phyloP scores from a whole-genome alignment of 2,113 vertebrate genomes.

The Poecile atricapillus region DNA sequence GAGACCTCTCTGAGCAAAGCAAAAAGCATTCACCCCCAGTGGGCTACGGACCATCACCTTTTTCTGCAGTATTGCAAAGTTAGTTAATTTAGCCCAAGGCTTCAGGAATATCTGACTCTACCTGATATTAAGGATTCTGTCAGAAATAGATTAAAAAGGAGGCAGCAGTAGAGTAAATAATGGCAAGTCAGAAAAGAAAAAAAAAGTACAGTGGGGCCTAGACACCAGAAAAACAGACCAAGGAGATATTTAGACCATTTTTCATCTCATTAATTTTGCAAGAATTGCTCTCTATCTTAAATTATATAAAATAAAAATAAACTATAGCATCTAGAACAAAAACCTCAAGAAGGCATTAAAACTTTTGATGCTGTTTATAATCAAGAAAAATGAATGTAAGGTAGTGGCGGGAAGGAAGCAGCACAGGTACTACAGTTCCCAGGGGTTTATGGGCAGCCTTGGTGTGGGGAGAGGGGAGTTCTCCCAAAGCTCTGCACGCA shows the following conservation, averaged over 20 bases:
- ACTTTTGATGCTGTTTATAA: background rate
- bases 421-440: rapidly evolving
- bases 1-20: background rate
- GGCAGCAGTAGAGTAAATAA: background rate
- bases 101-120: background rate
- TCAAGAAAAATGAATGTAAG: background rate
- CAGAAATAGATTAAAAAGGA: background rate
- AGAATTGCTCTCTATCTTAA: background rate
- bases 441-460: background rate
- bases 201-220: background rate
- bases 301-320: background rate
- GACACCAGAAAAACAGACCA: background rate
- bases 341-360: background rate
- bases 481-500: background rate
- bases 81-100: background rate
- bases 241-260: background rate
- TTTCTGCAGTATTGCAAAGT: background rate
- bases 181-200: background rate
- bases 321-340: background rate
- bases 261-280: background rate
- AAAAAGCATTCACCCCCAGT: background rate
- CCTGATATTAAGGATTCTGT: background rate
- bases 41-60: rapidly evolving
- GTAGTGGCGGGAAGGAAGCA: background rate
- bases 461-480: background rate